Evolutionary conservation across 2,888 invertebrate genomes (phyloP).

Genomic region (Tetragonula carbonaria): DNA sequence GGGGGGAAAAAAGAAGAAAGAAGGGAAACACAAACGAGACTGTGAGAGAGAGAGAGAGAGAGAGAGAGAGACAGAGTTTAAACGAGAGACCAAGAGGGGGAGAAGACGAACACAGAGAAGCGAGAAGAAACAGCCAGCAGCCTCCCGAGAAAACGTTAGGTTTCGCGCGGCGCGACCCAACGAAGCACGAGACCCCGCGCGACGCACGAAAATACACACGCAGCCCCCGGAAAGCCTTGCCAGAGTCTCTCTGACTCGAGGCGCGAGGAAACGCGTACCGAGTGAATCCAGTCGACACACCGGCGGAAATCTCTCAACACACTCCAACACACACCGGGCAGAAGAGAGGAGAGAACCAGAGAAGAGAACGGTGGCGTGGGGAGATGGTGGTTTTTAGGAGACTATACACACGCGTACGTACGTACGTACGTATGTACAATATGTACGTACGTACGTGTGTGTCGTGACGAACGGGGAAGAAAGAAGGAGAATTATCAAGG

Average conservation of each 20-base stretch:
- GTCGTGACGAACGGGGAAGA: neutral
- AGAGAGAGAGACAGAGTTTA: neutral
- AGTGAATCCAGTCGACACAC: constrained; percentile 22
- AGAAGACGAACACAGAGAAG: constrained; percentile 11
- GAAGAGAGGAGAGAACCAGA: neutral
- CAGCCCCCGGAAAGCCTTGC: constrained; percentile 22
- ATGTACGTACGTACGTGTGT: neutral
- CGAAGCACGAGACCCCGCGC: constrained; percentile 30
- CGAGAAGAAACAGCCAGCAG: constrained; percentile 19
- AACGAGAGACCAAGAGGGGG: neutral
- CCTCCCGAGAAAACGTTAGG: neutral
- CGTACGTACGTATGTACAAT: neutral
- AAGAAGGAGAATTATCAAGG: neutral
- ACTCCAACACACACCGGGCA: neutral
- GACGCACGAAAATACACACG: constrained; percentile 57
- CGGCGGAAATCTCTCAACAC: constrained; percentile 18
- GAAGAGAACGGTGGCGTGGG: neutral
- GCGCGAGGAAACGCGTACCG: constrained; percentile 25
- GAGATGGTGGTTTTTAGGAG: neutral
- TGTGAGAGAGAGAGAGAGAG: neutral
- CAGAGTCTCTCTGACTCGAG: constrained; percentile 13
- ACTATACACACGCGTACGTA: neutral
- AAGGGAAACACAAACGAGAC: neutral
- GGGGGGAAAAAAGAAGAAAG: neutral
- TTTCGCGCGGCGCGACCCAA: constrained; percentile 35